A percentile compares a stretch with the other conserved stretches of the same genome.
These are phyloP conservation scores for Anoplophora glabripennis DNA, from an alignment of 1,140 invertebrate species.

Conservation along the genomic window DNA sequence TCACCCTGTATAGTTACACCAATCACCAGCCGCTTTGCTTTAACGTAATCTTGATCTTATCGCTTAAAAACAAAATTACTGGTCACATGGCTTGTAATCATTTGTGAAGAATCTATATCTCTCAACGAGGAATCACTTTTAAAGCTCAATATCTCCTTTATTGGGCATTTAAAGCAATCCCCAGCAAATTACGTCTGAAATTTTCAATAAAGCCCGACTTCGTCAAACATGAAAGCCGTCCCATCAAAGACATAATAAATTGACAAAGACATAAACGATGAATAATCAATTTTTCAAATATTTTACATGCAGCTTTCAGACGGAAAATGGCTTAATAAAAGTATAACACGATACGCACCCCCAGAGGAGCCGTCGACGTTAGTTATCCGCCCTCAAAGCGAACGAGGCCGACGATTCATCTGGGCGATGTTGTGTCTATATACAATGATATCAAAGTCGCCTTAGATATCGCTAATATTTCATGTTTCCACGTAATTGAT, in stretches of 20 bases:
- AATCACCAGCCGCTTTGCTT: too few species aligned
- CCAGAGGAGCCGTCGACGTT: constrained; percentile 14
- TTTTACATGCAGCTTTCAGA: constrained; percentile 35
- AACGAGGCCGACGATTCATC: not conserved
- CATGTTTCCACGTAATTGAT: constrained; percentile 4
- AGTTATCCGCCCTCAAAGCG: not conserved
- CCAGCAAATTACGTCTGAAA: constrained; percentile 3
- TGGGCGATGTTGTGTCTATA: constrained; percentile 16
- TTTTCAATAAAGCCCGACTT: constrained; percentile 16
- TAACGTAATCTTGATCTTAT: too few species aligned
- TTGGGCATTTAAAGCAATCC: constrained; percentile 6
- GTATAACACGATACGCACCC: constrained; percentile 29
- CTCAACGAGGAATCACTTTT: too few species aligned
- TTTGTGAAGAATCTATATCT: too few species aligned
- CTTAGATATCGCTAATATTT: constrained; percentile 23
- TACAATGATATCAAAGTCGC: constrained; percentile 21
- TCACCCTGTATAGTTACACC: too few species aligned
- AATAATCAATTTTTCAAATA: constrained; percentile 43
- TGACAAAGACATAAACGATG: constrained; percentile 37
- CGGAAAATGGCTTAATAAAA: constrained; percentile 40
- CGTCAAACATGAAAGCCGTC: constrained; percentile 22
- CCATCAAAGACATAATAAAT: constrained; percentile 32
- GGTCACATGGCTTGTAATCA: too few species aligned
- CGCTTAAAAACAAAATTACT: too few species aligned
- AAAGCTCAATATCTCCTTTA: not conserved